Evolutionary conservation across 2,888 invertebrate species (phyloP), one percentile per base, ranked within the genome.

Genomic region (Flabesymbios commensalis): DNA sequence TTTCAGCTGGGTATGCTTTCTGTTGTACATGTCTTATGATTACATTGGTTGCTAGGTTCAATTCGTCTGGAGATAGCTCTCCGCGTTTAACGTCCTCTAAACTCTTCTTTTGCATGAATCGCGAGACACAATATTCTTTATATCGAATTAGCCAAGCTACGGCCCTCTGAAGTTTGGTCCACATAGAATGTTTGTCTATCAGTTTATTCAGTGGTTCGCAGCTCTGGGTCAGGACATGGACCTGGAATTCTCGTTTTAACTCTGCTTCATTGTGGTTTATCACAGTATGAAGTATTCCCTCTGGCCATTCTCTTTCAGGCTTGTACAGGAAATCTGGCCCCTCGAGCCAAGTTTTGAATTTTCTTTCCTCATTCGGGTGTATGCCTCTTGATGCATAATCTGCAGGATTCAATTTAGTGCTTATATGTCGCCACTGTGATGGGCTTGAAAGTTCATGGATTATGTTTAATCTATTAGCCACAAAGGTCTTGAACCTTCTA

Each of bases 401-500:
- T 22, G 73, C 73, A 14, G 68, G 69, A 43, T 74, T 71, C 3
- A 43, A 42, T 7, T 59, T 45, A 2, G 72, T 59, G 0, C 56
- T 33, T 3, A 73, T 53, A 45, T 72, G 64, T 3, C 31, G 28
- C 71, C 71, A 73, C 48, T 72, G 70, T 17, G 63, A 42, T 3
- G 57, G 41, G 22, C 68, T 54, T 3, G 19, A 29, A n/a, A 17
- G 4, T 24, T 72, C 61, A n/a, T 63, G 54, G 17, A 72, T 70
- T 22, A 53, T 43, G 33, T 69, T 65, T 5, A 74, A 63, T n/a
- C 72, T 47, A 57, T 72, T 74, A 0, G 69, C 69, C n/a, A 74
- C 72, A 56, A 66, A 73, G 1, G 65, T 60, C 7, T 70, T 70
- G 36, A 72, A 72, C 10, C 71, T 33, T 10, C 60, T 43, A 2